phyloP scores from a whole-genome alignment of 2,797 vertebrate species.

The Mionectes olivaceus region DNA sequence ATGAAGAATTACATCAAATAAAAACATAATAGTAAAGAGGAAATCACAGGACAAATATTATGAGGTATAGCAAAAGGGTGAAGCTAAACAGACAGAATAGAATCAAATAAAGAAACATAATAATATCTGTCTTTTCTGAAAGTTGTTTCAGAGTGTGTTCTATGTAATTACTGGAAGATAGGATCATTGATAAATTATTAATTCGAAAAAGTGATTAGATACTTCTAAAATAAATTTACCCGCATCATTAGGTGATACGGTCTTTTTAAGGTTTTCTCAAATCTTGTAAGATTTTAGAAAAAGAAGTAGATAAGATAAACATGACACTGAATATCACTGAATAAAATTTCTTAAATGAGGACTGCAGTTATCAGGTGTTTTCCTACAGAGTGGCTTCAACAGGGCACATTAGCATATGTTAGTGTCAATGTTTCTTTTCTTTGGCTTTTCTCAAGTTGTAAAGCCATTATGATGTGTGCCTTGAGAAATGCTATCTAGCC shows the following conservation, averaged over 20 bases:
- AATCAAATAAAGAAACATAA: neutral
- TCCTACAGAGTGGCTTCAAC: neutral
- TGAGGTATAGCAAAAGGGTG: neutral
- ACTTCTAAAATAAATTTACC: neutral
- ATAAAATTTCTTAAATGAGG: neutral
- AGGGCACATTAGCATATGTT: neutral
- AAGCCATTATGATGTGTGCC: neutral
- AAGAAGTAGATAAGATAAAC: neutral
- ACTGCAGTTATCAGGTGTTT: neutral
- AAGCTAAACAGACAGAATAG: neutral
- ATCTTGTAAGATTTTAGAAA: neutral
- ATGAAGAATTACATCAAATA: neutral
- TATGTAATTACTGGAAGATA: neutral
- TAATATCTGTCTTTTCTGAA: neutral
- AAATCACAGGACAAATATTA: neutral
- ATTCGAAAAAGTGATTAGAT: neutral
- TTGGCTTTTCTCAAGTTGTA: neutral
- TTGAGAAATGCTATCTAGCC: neutral
- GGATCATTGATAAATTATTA: neutral
- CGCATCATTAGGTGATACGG: neutral
- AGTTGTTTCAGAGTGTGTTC: neutral
- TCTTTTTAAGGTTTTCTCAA: neutral
- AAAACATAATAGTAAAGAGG: neutral
- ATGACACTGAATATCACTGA: neutral
- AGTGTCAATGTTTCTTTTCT: fast-evolving